phyloP scores from a whole-genome alignment of 2,113 vertebrate species.

The Procapra przewalskii region DNA sequence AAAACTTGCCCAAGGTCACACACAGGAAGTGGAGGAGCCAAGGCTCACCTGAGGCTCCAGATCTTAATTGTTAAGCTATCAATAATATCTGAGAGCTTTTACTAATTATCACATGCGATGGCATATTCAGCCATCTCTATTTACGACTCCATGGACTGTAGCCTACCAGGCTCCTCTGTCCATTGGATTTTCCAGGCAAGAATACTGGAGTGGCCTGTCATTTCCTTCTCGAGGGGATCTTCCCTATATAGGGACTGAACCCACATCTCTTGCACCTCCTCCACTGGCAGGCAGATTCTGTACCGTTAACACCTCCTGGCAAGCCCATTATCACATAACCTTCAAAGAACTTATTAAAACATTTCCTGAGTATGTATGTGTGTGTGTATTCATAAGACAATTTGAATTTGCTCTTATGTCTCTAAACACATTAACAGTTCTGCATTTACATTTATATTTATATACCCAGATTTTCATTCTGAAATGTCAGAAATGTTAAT shows the following conservation, averaged over 20 bases:
- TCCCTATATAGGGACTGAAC: not conserved
- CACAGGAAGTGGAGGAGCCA: not conserved
- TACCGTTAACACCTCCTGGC: not conserved
- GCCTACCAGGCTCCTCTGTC: not conserved
- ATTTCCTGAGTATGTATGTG: not conserved
- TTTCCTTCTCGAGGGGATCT: not conserved
- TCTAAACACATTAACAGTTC: not conserved
- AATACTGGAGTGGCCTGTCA: not conserved
- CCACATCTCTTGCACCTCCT: not conserved
- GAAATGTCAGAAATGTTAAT: not conserved
- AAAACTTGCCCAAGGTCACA: not conserved
- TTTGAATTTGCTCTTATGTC: not conserved
- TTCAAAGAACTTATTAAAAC: not conserved
- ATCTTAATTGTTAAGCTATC: not conserved
- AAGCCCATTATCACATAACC: not conserved
- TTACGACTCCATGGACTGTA: not conserved
- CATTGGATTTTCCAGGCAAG: not conserved
- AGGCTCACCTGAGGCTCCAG: not conserved
- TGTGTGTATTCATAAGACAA: not conserved
- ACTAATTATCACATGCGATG: not conserved
- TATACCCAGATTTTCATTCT: not conserved
- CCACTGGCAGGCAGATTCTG: not conserved
- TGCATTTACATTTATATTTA: not conserved
- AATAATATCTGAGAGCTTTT: not conserved
- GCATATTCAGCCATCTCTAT: not conserved